Evolutionary conservation across 2,888 invertebrate genomes (phyloP).

Genomic region (Ypsolopha scabrella): DNA sequence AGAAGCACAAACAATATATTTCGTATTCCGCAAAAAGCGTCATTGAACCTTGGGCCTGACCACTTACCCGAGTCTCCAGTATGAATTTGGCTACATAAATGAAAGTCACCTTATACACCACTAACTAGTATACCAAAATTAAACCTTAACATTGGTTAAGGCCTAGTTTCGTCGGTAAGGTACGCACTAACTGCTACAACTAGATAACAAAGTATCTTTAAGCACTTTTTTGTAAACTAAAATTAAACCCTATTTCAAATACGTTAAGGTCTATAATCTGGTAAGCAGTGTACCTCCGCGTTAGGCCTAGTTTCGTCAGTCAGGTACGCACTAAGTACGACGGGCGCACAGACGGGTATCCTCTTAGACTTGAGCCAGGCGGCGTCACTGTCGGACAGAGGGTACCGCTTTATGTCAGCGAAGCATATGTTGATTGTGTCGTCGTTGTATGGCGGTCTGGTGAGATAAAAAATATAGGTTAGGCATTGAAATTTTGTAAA

Average conservation of each 20-base stretch:
- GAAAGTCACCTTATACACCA: too few species aligned
- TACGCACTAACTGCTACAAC: too few species aligned
- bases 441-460: conserved; percentile 69
- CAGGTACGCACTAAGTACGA: conserved; percentile 73
- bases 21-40: too few species aligned
- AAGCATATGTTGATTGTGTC: conserved; percentile 78
- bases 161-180: too few species aligned
- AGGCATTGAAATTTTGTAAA: not conserved
- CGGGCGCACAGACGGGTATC: conserved; percentile 73
- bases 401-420: conserved; percentile 67
- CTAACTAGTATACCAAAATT: too few species aligned
- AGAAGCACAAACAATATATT: too few species aligned
- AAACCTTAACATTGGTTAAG: too few species aligned
- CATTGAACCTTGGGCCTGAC: too few species aligned
- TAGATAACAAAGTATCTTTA: too few species aligned
- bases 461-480: conserved; percentile 9
- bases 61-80: too few species aligned
- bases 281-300: conserved; percentile 38
- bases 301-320: conserved; percentile 44
- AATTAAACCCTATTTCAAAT: not conserved
- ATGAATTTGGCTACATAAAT: too few species aligned
- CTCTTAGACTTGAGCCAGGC: conserved; percentile 64
- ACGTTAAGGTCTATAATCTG: conserved; percentile 31
- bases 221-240: too few species aligned
- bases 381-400: conserved; percentile 63